Conservation (phyloP, 2,888 invertebrate genomes). For the Xylocampa areola region DNA sequence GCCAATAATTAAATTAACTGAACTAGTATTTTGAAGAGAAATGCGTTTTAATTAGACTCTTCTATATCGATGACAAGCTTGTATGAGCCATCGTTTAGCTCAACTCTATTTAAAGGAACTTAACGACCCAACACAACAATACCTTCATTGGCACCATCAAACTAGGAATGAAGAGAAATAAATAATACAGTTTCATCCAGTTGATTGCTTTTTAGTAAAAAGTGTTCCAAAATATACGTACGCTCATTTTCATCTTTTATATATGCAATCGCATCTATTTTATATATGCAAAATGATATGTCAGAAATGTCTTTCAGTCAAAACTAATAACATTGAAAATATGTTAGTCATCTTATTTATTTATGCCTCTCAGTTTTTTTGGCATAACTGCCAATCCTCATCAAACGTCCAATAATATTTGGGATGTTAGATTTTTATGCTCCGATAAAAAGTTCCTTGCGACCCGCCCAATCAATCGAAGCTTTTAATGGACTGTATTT, state of each 20-base stretch:
- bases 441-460: conserved; percentile 72
- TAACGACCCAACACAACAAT: too few species aligned
- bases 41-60: too few species aligned
- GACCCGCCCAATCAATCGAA: conserved; percentile 78
- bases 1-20: too few species aligned
- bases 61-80: too few species aligned
- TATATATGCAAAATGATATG: conserved; percentile 20
- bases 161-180: too few species aligned
- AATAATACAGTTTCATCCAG: not conserved
- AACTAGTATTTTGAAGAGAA: too few species aligned
- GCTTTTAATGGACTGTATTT: conserved; percentile 80
- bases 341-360: conserved; percentile 37
- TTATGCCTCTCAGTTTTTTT: conserved; percentile 60
- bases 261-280: not conserved
- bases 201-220: conserved; percentile 12
- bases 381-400: conserved; percentile 72
- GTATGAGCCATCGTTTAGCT: too few species aligned
- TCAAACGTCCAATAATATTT: conserved; percentile 73
- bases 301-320: conserved; percentile 21
- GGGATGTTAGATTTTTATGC: conserved; percentile 73
- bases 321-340: conserved; percentile 22
- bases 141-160: too few species aligned
- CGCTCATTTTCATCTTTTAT: conserved; percentile 2
- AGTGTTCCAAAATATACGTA: not conserved
- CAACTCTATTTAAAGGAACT: too few species aligned